These are phyloP conservation scores for Selenia dentaria DNA, from an alignment of 2,888 invertebrate species.

Conservation along the genomic window DNA sequence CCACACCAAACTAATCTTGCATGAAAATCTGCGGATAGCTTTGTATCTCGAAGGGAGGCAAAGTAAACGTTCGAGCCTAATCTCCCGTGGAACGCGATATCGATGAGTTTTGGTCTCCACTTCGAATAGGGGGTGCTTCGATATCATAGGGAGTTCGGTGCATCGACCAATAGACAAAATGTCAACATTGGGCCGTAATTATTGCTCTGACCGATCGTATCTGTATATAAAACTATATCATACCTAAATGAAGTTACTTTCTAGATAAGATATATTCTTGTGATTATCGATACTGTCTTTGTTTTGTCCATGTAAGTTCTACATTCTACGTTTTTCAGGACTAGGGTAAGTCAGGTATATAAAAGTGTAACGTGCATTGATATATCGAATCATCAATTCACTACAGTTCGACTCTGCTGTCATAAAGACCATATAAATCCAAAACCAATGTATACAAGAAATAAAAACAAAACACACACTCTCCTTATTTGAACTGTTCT, in stretches of 20 bases:
- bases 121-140: conserved; percentile 20
- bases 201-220: conserved; percentile 36
- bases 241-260: too few relatives aligned
- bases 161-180: conserved; percentile 56
- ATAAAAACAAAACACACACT: not conserved
- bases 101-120: conserved; percentile 54
- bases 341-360: too few relatives aligned
- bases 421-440: too few relatives aligned
- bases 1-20: conserved; percentile 44
- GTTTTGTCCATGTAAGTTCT: too few relatives aligned
- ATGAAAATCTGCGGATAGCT: conserved; percentile 49
- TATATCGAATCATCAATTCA: too few relatives aligned
- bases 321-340: too few relatives aligned
- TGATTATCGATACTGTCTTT: too few relatives aligned
- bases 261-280: too few relatives aligned
- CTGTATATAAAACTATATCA: too few relatives aligned
- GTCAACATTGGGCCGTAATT: conserved; percentile 66
- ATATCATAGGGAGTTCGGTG: conserved; percentile 39
- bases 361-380: too few relatives aligned
- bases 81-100: conserved; percentile 67
- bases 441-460: too few relatives aligned
- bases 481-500: not conserved
- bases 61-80: conserved; percentile 62
- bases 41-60: conserved; percentile 26
- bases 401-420: too few relatives aligned